Conservation (phyloP, 2,113 vertebrate species). For the Notothenia rossii region DNA sequence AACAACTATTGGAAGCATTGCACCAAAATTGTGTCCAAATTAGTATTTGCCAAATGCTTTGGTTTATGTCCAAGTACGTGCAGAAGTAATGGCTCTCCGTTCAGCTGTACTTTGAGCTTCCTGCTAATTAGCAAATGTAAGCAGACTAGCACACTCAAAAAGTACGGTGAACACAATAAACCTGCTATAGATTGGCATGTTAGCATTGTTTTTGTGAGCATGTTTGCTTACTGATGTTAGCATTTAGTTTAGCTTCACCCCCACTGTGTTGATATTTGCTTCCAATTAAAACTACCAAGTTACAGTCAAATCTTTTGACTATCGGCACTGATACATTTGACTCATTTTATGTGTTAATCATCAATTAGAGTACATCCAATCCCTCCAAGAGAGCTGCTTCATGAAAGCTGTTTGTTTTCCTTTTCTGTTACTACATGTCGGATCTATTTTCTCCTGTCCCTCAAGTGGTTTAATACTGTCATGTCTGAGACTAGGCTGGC, state of each 20-base stretch:
- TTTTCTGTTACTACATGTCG: slow-evolving; percentile 38
- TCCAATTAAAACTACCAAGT: neutral
- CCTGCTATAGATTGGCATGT: neutral
- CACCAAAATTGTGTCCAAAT: too few species aligned
- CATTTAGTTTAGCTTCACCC: neutral
- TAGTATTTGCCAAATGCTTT: too few species aligned
- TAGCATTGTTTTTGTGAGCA: neutral
- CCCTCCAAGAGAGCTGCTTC: slow-evolving; percentile 25
- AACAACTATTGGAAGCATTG: too few species aligned
- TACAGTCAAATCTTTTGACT: too few species aligned
- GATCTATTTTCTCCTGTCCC: slow-evolving; percentile 24
- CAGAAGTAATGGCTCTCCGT: neutral
- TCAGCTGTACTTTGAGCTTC: too few species aligned
- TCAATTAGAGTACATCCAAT: slow-evolving; percentile 51
- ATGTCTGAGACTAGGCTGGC: slow-evolving; percentile 55
- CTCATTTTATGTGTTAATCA: slow-evolving; percentile 19
- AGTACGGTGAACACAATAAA: neutral
- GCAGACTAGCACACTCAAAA: neutral
- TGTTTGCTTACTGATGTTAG: neutral
- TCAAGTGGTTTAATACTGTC: slow-evolving; percentile 63
- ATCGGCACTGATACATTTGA: slow-evolving; percentile 40
- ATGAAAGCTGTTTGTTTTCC: slow-evolving; percentile 25
- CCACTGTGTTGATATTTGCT: neutral
- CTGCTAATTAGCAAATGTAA: neutral
- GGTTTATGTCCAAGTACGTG: too few species aligned